These are phyloP conservation scores for Typhlomys cinereus DNA, from an alignment of 2,113 vertebrate genomes.

Conservation along the genomic window DNA sequence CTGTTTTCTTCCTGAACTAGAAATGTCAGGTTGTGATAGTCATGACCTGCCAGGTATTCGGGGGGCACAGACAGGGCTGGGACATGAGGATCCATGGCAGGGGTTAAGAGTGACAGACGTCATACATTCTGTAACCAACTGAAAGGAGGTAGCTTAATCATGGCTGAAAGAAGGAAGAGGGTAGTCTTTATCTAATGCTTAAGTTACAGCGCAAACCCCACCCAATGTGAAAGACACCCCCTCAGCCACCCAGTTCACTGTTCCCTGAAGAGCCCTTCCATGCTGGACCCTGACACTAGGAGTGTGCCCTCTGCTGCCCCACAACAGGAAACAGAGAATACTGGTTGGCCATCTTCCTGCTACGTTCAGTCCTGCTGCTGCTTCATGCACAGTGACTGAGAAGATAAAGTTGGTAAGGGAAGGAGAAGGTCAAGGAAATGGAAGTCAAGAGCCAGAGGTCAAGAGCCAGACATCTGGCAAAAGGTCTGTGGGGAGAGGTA, in stretches of 20 bases:
- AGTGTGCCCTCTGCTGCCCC: background rate
- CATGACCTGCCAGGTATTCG: background rate
- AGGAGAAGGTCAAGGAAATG: background rate
- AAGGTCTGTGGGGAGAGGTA: background rate
- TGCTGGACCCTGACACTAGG: background rate
- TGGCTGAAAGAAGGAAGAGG: background rate
- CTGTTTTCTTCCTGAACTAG: background rate
- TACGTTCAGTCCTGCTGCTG: background rate
- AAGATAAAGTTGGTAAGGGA: background rate
- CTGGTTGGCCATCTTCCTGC: background rate
- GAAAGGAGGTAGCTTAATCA: background rate
- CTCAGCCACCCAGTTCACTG: background rate
- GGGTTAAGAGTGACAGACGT: background rate
- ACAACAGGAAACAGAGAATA: background rate
- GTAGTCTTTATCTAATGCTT: background rate
- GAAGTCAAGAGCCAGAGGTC: background rate
- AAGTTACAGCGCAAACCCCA: background rate
- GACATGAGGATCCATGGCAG: background rate
- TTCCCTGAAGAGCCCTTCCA: background rate
- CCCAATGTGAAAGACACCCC: too few relatives aligned
- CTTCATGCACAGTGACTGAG: background rate
- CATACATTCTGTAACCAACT: background rate
- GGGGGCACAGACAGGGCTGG: background rate
- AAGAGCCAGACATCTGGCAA: background rate
- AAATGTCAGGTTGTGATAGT: background rate